Base-by-base conservation (phyloP, 2,888 invertebrate genomes). In the Chrysolina oricalcia region DNA sequence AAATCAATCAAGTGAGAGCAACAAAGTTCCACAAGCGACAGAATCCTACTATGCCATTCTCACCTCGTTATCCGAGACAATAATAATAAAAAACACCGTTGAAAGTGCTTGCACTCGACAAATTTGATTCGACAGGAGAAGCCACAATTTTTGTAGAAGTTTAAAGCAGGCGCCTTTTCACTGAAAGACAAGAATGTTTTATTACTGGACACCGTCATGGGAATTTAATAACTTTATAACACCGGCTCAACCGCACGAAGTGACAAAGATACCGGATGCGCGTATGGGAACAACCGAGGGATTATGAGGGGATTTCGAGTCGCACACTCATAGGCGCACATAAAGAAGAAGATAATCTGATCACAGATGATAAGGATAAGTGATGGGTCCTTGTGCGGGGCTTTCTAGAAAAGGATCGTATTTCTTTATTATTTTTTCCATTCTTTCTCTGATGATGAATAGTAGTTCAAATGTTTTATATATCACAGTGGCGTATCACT, bases 341-440 rank as follows among this genome's bases (percentile, higher is more conserved):
- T 56, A 40, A 69, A 69, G 67, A 67, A 48, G 67, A 67, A 40
- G 66, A 69, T 21, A 10, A 59, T 56, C 56, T 41, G 56, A 56
- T 21, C 21, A 21, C 13, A 23, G 23, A 56, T 56, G 23, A 11
- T 56, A 23, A 56, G 56, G 15, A 56, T 56, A 11, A 15, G 21
- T 2, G 8, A 56, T 56, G 19, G 23, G 56, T 56, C 19, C 13
- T 56, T 56, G 13, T 21, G 4, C 6, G 11, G 56, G 21, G 19
- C 21, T 13, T 56, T 56, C 9, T 11, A 4, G 48, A n/a, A 15
- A 9, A 23, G 6, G 23, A 23, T 56, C 15, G 13, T 0, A 21
- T 56, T 56, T 56, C 23, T 23, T 23, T 23, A 35, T 1, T 15
- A 5, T 56, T 56, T 6, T 19, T 56, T 13, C 46, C 8, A 35